Conservation (phyloP, 2,113 vertebrate genomes). For the Tychaedon coryphoeus region DNA sequence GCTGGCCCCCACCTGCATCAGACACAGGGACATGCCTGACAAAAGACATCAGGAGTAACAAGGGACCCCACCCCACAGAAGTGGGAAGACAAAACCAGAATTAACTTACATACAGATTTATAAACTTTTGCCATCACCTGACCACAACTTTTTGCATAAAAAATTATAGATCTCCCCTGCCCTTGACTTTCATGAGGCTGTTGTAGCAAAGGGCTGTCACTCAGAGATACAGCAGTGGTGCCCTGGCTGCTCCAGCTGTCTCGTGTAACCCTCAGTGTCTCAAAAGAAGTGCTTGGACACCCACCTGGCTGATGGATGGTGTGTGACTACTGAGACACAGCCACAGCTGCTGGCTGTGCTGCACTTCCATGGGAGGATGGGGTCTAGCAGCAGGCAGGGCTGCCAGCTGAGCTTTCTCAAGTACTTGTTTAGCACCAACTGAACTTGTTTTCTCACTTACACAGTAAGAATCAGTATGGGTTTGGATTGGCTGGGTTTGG, state of each 20-base stretch:
- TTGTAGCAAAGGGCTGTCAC: neutral
- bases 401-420: neutral
- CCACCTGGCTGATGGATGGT: neutral
- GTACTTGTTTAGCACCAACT: neutral
- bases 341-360: neutral
- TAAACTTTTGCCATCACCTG: neutral
- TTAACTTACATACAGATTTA: neutral
- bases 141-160: neutral
- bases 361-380: accelerated
- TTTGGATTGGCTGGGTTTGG: neutral
- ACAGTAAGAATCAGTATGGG: neutral
- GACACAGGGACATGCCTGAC: neutral
- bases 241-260: neutral
- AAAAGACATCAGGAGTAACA: neutral
- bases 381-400: neutral
- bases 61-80: neutral
- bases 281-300: neutral
- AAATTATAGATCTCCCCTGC: neutral
- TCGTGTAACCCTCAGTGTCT: neutral
- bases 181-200: neutral
- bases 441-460: neutral
- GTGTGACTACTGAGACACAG: neutral
- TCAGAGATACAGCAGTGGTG: neutral
- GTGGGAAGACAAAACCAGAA: neutral
- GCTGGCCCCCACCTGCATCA: neutral